These are phyloP conservation scores for Leucania comma DNA, from an alignment of 2,888 invertebrate species.

Conservation along the genomic window DNA sequence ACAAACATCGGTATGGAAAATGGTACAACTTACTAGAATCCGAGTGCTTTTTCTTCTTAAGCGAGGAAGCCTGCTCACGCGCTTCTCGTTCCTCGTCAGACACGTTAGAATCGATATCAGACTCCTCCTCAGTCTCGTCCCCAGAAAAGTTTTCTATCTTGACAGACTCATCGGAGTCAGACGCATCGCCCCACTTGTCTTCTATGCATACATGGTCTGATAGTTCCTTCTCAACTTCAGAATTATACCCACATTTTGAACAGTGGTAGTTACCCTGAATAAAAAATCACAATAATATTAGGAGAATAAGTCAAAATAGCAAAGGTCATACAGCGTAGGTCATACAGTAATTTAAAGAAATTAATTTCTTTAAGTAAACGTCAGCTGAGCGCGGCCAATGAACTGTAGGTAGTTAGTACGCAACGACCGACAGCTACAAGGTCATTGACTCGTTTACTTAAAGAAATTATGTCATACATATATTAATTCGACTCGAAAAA, in stretches of 20 bases:
- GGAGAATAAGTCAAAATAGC: neutral
- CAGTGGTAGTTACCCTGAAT: slow-evolving; percentile 48
- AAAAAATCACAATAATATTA: slow-evolving; percentile 10
- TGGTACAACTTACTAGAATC: slow-evolving; percentile 42
- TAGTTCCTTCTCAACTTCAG: slow-evolving; percentile 56
- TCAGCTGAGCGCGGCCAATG: too few relatives aligned
- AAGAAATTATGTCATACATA: too few relatives aligned
- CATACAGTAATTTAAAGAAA: too few relatives aligned
- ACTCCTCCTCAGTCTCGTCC: slow-evolving; percentile 65
- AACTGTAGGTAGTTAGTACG: too few relatives aligned
- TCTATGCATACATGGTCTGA: slow-evolving; percentile 61
- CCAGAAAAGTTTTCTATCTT: slow-evolving; percentile 63
- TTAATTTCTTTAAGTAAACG: too few relatives aligned
- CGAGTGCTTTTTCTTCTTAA: slow-evolving; percentile 43
- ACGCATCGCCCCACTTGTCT: slow-evolving; percentile 40
- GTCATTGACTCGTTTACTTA: too few relatives aligned
- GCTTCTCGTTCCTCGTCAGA: slow-evolving; percentile 72
- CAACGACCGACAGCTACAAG: too few relatives aligned
- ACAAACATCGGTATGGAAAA: neutral
- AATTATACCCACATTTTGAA: slow-evolving; percentile 53
- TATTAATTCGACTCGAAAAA: too few relatives aligned
- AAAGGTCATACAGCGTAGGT: too few relatives aligned
- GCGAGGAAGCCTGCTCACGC: slow-evolving; percentile 10
- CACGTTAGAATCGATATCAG: slow-evolving; percentile 72
- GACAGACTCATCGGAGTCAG: slow-evolving; percentile 74